Evolutionary conservation across 2,797 vertebrate genomes (phyloP).

Genomic region (Cossypha dichroa): DNA sequence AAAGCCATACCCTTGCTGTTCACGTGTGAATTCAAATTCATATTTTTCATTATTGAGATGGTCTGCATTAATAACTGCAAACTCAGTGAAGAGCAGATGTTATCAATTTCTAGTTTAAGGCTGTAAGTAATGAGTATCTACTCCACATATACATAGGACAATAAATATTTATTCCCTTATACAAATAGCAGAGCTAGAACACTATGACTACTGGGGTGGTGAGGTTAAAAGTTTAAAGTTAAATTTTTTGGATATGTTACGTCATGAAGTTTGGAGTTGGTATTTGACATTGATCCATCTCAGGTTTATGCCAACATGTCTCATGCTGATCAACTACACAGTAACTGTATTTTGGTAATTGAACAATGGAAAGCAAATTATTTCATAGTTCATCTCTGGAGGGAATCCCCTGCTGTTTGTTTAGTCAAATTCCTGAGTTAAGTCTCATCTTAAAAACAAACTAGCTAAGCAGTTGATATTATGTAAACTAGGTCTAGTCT

Average conservation of each 20-base stretch:
- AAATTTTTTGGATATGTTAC: not conserved
- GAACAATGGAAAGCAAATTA: not conserved
- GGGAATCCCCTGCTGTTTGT: not conserved
- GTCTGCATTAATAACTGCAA: not conserved
- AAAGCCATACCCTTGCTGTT: not conserved
- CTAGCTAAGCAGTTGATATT: not conserved
- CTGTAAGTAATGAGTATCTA: not conserved
- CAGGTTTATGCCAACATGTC: not conserved
- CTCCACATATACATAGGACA: not conserved
- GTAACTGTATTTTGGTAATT: not conserved
- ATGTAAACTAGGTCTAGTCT: not conserved
- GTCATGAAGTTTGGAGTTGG: not conserved
- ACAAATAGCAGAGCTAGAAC: not conserved
- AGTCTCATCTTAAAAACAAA: constrained; percentile 31
- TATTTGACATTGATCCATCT: not conserved
- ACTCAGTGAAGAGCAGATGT: not conserved
- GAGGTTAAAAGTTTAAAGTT: not conserved
- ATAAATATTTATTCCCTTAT: constrained; percentile 22
- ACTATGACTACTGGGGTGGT: not conserved
- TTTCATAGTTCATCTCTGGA: not conserved
- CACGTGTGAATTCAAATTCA: not conserved
- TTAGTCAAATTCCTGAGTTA: constrained; percentile 9
- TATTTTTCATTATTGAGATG: not conserved
- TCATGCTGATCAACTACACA: not conserved
- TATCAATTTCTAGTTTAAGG: not conserved